A percentile compares a stretch with the other conserved stretches of the same genome.
Evolutionary conservation across 2,113 vertebrate genomes (phyloP).

Genomic region (Saccopteryx bilineata): DNA sequence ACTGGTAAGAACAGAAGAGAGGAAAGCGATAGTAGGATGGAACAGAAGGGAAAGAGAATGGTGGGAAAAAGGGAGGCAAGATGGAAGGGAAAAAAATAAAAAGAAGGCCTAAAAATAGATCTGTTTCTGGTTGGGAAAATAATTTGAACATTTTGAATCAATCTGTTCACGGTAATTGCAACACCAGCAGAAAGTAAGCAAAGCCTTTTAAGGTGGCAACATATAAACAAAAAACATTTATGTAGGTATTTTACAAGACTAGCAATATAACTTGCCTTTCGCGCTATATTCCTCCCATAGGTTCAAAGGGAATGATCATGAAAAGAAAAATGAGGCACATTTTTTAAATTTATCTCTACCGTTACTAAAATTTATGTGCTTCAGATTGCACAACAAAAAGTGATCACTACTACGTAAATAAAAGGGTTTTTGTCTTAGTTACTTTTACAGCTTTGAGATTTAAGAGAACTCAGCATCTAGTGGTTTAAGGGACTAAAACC

Average conservation of each 20-base stretch:
- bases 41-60: background rate
- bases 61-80: background rate
- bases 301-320: slow-evolving; percentile 1
- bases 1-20: background rate
- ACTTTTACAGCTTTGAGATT: slow-evolving; percentile 61
- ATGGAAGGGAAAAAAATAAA: background rate
- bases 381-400: slow-evolving; percentile 64
- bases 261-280: background rate
- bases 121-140: background rate
- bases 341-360: background rate
- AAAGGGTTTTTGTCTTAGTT: slow-evolving; percentile 64
- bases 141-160: background rate
- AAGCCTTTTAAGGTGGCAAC: background rate
- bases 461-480: slow-evolving; percentile 67
- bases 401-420: slow-evolving; percentile 60
- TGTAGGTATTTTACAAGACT: background rate
- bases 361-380: background rate
- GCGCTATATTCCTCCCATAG: background rate
- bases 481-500: background rate
- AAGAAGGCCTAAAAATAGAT: background rate
- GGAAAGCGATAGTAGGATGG: background rate
- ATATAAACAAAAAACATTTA: background rate
- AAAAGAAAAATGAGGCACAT: background rate
- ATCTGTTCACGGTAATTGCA: background rate
- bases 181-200: background rate